Evolutionary conservation across 2,888 invertebrate genomes (phyloP), one percentile per base, ranked within the genome.

Genomic region (Trichogramma dendrolimi): DNA sequence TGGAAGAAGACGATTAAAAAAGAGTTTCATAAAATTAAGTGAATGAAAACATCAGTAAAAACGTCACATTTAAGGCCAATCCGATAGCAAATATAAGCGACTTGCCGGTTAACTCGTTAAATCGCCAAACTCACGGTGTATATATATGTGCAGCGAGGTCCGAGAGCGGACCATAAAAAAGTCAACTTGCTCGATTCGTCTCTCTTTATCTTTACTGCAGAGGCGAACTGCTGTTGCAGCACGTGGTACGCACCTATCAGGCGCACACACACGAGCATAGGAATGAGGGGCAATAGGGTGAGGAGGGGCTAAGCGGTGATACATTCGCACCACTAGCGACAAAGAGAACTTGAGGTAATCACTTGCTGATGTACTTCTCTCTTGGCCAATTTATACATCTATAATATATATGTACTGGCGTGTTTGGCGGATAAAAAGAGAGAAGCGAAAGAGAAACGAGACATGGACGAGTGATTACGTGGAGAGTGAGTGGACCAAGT

Each of bases 341-440:
- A 38, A 53, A 68, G 70, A 67, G 27, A 27, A 27, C 27, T 68
- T 69, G 72, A 72, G 74, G 75, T 75, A 76, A 76, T 75, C 75
- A 75, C 75, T 76, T 68, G 76, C 74, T 75, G 75, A 75, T 76
- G 74, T 75, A 76, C 73, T 74, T 73, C 70, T 71, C 69, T 74
- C 70, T 27, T 27, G 27, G 27, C 27, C 27, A 27, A 27, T 27
- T 27, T 27, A 27, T 27, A 27, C 27, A 27, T 27, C 27, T 27
- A 27, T 27, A 27, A 27, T 27, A 27, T 27, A 27, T 70, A 67
- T 62, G 69, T 68, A 61, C 58, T 49, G 66, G 60, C 55, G 62
- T 58, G 59, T 44, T 55, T 50, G 65, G 56, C 54, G 55, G 51
- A 61, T 48, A 55, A 58, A 56, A 44, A 60, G 47, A 56, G 58